Base-by-base conservation (phyloP, 2,797 vertebrate genomes). In the Oreochromis mossambicus region DNA sequence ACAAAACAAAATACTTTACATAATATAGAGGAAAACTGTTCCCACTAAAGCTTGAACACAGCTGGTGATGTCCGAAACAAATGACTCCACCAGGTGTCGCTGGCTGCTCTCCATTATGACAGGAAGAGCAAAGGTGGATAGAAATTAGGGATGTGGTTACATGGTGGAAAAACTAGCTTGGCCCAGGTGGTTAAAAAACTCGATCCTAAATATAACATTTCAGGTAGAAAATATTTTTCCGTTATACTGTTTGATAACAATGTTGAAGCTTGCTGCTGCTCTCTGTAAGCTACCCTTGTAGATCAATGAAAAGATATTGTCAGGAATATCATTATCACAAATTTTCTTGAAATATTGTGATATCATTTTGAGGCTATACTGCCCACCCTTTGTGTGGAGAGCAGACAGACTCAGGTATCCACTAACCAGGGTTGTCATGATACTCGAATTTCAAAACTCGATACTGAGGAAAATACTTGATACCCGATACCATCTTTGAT, bases 1-100 rank as follows among this genome's bases (percentile, higher is more conserved):
- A 21, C 11, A 21, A 66, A 66, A 38, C 61, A 38, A 38, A 38
- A 38, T 14, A 66, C 61, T 38, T 66, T 8, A 38, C 61, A 21
- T 38, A 66, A 66, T 8, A 38, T 21, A 2, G 7, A 38, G 11
- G 34, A 66, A 66, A 66, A 66, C 34, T 21, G 32, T 63, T 63
- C 11, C 6, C 0, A 2, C 58, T 13, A 63, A 63, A 63, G 58
- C 0, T 13, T 38, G 3, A 63, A 36, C 10, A 3, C 32, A 63
- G 58, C 32, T 36, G 32, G 58, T n/a, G 58, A 63, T 63, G 6
- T 0, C 6, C 1, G 0, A 38, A 63, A 38, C 19, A 41, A 66
- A 66, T 24, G n/a, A 68, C 7, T 41, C 2, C 63, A 68, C n/a
- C 63, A 68, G n/a, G 63, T 41, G 36, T 1, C 1, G 3, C 36